phyloP scores from a whole-genome alignment of 2,797 vertebrate species.

The Cottoperca gobio region DNA sequence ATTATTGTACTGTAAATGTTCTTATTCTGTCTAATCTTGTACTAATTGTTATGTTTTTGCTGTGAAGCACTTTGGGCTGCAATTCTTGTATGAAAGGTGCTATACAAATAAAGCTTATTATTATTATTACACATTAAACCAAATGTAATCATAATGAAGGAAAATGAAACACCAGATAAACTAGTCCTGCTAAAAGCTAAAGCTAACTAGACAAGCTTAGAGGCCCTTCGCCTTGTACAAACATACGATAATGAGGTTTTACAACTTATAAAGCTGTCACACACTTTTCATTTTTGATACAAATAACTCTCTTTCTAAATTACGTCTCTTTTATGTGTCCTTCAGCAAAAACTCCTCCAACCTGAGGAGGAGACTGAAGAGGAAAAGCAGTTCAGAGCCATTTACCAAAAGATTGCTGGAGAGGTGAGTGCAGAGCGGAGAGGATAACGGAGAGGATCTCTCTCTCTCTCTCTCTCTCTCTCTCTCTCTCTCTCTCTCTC shows the following conservation, averaged over 20 bases:
- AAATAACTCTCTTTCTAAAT: not conserved
- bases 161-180: not conserved
- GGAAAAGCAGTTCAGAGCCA: slow-evolving; percentile 90
- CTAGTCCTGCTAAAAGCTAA: not conserved
- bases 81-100: no score
- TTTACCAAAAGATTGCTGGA: slow-evolving; percentile 94
- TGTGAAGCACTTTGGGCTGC: no score
- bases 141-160: not conserved
- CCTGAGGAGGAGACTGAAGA: slow-evolving; percentile 87
- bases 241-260: not conserved
- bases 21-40: no score
- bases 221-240: not conserved
- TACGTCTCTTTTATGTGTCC: not conserved
- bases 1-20: no score
- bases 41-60: no score
- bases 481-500: no score
- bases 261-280: not conserved
- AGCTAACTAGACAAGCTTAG: not conserved
- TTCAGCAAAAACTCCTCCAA: slow-evolving; percentile 76
- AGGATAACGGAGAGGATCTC: no score
- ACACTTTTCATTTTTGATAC: not conserved
- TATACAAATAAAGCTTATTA: no score
- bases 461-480: no score
- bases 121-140: not conserved
- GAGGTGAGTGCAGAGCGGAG: slow-evolving; percentile 87